A percentile compares a stretch with the other conserved stretches of the same genome.
phyloP scores from a whole-genome alignment of 2,113 vertebrate species.

The Taurulus bubalis region DNA sequence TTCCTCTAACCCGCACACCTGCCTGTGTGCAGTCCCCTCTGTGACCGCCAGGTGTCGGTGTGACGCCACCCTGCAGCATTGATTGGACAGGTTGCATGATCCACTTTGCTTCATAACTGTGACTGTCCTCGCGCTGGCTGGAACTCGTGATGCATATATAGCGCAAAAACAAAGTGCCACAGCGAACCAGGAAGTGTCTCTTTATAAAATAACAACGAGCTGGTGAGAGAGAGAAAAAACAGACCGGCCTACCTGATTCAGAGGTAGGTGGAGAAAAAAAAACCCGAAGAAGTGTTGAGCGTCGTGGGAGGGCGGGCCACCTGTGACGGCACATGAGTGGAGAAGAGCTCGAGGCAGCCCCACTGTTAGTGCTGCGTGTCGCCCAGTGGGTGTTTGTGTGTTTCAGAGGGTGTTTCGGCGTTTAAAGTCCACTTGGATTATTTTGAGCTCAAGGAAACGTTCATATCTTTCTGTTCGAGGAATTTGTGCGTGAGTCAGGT shows the following conservation, averaged over 20 bases:
- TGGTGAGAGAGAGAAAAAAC: too few species aligned
- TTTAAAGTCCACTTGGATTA: conserved; percentile 66
- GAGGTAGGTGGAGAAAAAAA: not conserved
- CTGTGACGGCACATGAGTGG: conserved; percentile 66
- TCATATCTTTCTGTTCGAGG: not conserved
- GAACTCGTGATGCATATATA: not conserved
- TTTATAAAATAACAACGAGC: not conserved
- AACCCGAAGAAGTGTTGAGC: conserved; percentile 15
- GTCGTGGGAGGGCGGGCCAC: conserved; percentile 62
- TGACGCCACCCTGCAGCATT: not conserved
- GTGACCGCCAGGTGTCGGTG: conserved; percentile 54
- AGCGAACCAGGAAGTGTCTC: not conserved
- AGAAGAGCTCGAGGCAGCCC: conserved; percentile 12
- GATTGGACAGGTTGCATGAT: conserved; percentile 11
- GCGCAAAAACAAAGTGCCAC: not conserved
- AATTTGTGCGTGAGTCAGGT: conserved; percentile 47
- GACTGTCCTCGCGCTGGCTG: not conserved
- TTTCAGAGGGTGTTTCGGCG: conserved; percentile 2
- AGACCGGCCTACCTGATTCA: not conserved
- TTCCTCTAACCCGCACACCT: not conserved
- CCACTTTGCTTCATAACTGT: conserved; percentile 12
- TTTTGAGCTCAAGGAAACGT: conserved; percentile 24
- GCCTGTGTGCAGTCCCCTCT: not conserved
- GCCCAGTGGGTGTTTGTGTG: conserved; percentile 20
- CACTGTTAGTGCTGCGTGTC: not conserved